A percentile compares a stretch with the other conserved stretches of the same genome.
Conservation (phyloP, 2,888 invertebrate species). For the Drosophila neotestacea region DNA sequence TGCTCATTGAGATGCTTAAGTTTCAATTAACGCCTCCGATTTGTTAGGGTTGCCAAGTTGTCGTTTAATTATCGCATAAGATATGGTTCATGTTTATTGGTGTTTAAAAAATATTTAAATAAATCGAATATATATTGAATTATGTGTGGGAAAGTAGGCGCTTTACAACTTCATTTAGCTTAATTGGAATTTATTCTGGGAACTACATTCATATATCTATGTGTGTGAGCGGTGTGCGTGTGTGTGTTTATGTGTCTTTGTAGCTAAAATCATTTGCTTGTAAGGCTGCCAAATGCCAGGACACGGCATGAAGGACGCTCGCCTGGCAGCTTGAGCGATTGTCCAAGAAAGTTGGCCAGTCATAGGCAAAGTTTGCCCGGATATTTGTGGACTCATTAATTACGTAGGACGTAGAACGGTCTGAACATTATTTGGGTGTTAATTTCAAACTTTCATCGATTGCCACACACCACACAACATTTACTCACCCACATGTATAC, state of each 20-base stretch:
- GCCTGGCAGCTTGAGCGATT: constrained; percentile 72
- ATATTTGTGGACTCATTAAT: constrained; percentile 75
- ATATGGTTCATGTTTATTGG: constrained; percentile 15
- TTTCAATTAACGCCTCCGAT: constrained; percentile 65
- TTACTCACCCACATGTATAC: constrained; percentile 18
- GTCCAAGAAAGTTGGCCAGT: constrained; percentile 58
- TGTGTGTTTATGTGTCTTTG: constrained; percentile 6
- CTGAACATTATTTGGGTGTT: constrained; percentile 67
- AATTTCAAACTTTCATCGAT: constrained; percentile 80
- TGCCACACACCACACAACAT: constrained; percentile 31
- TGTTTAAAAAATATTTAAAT: constrained; percentile 49
- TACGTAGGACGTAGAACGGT: constrained; percentile 54
- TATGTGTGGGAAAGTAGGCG: constrained; percentile 54
- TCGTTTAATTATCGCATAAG: constrained; percentile 49
- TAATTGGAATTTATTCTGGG: constrained; percentile 55
- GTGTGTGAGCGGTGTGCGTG: background rate
- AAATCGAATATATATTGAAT: constrained; percentile 70
- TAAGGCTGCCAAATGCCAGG: constrained; percentile 70
- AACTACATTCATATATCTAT: constrained; percentile 24
- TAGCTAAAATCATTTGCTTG: constrained; percentile 75
- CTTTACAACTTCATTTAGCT: constrained; percentile 53
- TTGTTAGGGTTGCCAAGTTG: constrained; percentile 64
- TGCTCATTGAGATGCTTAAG: constrained; percentile 26
- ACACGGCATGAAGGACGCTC: constrained; percentile 22
- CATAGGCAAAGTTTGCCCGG: constrained; percentile 57